Evolutionary conservation across 2,113 vertebrate genomes (phyloP), one percentile per base, ranked within the genome.

Genomic region (Aegithalos caudatus): DNA sequence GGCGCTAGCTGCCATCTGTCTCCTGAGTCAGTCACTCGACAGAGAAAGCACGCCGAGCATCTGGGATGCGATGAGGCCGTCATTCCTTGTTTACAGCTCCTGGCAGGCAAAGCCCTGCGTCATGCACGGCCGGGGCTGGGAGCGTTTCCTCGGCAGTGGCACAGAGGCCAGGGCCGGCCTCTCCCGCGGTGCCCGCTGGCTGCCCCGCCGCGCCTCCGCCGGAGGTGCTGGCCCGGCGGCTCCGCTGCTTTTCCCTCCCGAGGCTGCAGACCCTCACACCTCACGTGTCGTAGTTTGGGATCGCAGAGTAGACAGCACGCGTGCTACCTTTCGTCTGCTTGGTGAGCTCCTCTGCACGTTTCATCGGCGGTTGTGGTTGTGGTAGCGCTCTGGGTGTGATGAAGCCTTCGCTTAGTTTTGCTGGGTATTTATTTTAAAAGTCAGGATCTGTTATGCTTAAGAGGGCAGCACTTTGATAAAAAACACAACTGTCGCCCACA

Each of bases 41-140:
- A 81, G 80, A 51, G 84, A 27, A 95, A 88, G 76, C 88, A 88
- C 7, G 67, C 93, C 5, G 90, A 92, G 95, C 92, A 86, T 96
- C 92, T 88, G 93, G 94, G 94, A 93, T 86, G 85, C 3, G 40
- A 71, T 81, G 93, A 90, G 86, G 53, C 90, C 24, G 10, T 96
- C 90, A 90, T 95, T 95, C 87, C 87, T 81, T 93, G 85, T 96
- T 95, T 92, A 81, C 94, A 88, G 93, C 92, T 94, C 54, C 95
- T 97, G 94, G 92, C 92, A 96, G 90, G 92, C 82, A 29, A 44
- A 92, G 45, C 76, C 88, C 87, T 86, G 88, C 28, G 79, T 91
- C 93, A 83, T 73, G 82, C 85, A n/a, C 1, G 14, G 94, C 85
- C 9, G 17, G 71, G 58, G 56, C 15, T 44, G 74, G 79, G 47